phyloP scores from a whole-genome alignment of 2,888 invertebrate species.

The Chironomus riparius region DNA sequence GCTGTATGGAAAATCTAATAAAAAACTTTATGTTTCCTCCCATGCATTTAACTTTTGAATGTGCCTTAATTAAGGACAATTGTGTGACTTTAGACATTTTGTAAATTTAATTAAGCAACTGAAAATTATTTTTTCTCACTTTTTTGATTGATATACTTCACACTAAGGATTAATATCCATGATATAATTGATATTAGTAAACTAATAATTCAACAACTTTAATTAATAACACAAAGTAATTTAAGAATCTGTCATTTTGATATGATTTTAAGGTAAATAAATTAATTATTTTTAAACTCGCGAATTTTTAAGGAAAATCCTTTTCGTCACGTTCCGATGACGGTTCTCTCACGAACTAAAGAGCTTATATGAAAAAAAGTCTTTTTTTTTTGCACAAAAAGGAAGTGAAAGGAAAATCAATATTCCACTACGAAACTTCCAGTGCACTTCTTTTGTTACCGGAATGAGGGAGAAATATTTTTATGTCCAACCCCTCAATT shows the following conservation, averaged over 20 bases:
- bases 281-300: not conserved
- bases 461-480: not conserved
- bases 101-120: no score
- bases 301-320: not conserved
- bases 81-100: no score
- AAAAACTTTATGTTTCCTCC: no score
- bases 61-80: no score
- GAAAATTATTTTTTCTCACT: no score
- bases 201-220: not conserved
- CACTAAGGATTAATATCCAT: no score
- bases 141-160: no score
- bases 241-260: not conserved
- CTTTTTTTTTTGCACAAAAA: not conserved
- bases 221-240: not conserved
- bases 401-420: not conserved
- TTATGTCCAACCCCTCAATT: not conserved
- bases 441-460: not conserved
- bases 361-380: not conserved
- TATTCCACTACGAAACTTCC: not conserved
- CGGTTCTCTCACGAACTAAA: not conserved
- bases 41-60: no score
- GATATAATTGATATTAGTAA: no score
- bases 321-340: not conserved
- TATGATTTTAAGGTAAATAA: not conserved
- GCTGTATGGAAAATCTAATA: no score